These are phyloP conservation scores for Samia ricini DNA, from an alignment of 1,140 invertebrate genomes.

Conservation along the genomic window DNA sequence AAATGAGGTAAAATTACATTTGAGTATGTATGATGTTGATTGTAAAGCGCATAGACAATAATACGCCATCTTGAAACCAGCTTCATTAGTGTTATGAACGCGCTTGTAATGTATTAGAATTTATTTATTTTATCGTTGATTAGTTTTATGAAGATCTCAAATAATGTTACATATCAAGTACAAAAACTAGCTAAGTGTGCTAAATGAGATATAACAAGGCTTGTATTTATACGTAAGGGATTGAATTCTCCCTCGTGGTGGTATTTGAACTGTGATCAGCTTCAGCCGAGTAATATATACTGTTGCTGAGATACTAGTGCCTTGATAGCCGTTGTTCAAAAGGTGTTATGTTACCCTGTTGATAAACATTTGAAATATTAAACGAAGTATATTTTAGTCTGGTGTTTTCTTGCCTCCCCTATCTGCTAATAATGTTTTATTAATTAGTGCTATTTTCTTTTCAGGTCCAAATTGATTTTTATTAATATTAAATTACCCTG, in stretches of 20 bases:
- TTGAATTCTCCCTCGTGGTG: background rate
- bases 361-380: conserved; percentile 12
- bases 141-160: conserved; percentile 34
- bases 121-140: conserved; percentile 24
- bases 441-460: no score
- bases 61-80: background rate
- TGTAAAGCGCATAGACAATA: no score
- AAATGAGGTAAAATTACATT: no score
- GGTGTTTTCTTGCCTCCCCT: no score
- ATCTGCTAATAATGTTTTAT: no score
- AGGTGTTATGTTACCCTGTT: conserved; percentile 36
- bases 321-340: conserved; percentile 29
- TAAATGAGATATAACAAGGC: background rate
- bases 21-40: no score
- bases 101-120: no score
- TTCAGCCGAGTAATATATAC: background rate
- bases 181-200: conserved; percentile 14
- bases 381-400: no score
- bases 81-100: background rate
- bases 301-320: conserved; percentile 17
- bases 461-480: background rate
- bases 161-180: conserved; percentile 22
- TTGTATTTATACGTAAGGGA: conserved; percentile 3
- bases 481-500: no score
- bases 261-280: background rate